A percentile compares a stretch with the other conserved stretches of the same genome.
Evolutionary conservation across 92 coral and sea anemone species (phyloP).

Genomic region (Palythoa caribaeorum): DNA sequence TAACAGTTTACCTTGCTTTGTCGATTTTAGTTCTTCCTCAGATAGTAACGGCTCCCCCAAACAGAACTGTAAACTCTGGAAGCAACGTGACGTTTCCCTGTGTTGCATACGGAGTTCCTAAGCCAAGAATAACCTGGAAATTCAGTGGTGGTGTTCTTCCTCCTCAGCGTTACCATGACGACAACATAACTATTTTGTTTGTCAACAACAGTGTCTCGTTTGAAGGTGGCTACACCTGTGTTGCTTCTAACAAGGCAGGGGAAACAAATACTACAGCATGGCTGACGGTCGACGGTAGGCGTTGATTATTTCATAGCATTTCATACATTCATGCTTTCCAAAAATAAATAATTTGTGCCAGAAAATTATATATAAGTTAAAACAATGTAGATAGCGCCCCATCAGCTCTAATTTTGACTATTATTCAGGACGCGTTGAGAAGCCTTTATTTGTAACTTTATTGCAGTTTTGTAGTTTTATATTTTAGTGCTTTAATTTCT

Average conservation of each 20-base stretch:
- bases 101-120: background rate
- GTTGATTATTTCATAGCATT: background rate
- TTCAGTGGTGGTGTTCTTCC: background rate
- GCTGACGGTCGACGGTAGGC: slow-evolving; percentile 23
- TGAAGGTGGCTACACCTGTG: slow-evolving; percentile 24
- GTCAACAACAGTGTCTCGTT: slow-evolving; percentile 6
- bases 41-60: background rate
- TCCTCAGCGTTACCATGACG: background rate
- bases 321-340: no score
- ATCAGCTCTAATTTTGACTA: no score
- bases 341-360: no score
- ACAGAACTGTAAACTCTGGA: slow-evolving; percentile 4
- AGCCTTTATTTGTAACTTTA: no score
- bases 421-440: no score
- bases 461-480: no score
- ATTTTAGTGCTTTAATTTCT: no score
- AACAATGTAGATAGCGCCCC: no score
- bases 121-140: background rate
- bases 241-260: slow-evolving; percentile 5
- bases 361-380: no score
- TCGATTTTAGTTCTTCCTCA: background rate
- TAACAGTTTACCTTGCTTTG: background rate
- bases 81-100: background rate
- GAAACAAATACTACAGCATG: slow-evolving; percentile 6
- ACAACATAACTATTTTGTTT: background rate